Evolutionary conservation across 2,888 invertebrate genomes (phyloP), one percentile per base, ranked within the genome.

Genomic region (Scotopteryx bipunctaria): DNA sequence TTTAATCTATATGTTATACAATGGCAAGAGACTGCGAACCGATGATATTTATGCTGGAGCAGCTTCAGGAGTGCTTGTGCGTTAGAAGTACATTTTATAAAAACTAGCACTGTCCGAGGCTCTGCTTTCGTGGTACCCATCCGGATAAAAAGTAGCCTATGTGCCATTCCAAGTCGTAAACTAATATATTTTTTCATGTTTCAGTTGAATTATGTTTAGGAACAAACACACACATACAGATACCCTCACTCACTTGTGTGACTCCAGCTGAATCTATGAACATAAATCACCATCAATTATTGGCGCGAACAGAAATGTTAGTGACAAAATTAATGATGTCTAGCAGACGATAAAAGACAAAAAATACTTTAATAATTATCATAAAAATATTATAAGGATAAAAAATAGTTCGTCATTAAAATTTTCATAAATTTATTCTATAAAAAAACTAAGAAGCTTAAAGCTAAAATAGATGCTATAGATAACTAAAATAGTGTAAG

Each of bases 1-100:
- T 47, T 46, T 48, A 40, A 19, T 43, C 32, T 25, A 27, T 13
- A 51, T 9, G 37, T 31, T 36, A 33, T 5, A 35, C 16, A 15
- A 21, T 6, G 31, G n/a, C 31, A 45, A 19, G 45, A n/a, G n/a
- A n/a, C n/a, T n/a, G n/a, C n/a, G 5, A 17, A 14, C 11, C 4
- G 13, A 36, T 36, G 13, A 27, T 27, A 9, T 43, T 35, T 25
- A 25, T 11, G 3, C 8, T 32, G 25, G 17, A 25, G 16, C n/a
- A 25, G 31, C 14, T 43, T 35, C 16, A 25, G 38, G n/a, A 29
- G 15, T 17, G 29, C 29, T 21, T 1, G 23, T 21, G 29, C 19
- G 13, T 11, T 17, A 8, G 8, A 19, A 31, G 3, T 5, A 19
- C 2, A 19, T n/a, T n/a, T n/a, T n/a, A n/a, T n/a, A n/a, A n/a